These are phyloP conservation scores for Neomonachus schauinslandi DNA, from an alignment of 2,113 vertebrate species.

Conservation along the genomic window DNA sequence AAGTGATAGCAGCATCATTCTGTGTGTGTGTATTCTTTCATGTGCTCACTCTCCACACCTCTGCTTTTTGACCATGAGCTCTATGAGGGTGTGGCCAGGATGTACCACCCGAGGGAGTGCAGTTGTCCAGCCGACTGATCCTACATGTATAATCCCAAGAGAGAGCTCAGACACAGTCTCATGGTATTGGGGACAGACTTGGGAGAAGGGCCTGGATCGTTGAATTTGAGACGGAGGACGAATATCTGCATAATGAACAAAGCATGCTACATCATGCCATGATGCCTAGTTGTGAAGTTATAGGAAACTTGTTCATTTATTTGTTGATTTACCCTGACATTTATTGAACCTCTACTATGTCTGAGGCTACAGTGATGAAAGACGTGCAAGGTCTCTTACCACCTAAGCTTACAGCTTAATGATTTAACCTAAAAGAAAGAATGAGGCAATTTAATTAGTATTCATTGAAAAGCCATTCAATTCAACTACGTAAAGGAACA, in stretches of 20 bases:
- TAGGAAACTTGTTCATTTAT: neutral
- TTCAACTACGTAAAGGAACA: constrained; percentile 1
- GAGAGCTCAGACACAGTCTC: neutral
- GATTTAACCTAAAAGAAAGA: constrained; percentile 32
- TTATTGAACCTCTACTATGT: neutral
- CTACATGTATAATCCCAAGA: neutral
- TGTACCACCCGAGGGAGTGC: neutral
- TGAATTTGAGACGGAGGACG: neutral
- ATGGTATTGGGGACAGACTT: neutral
- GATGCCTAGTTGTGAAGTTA: neutral
- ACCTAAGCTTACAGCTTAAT: neutral
- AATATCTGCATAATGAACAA: neutral
- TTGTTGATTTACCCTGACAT: neutral
- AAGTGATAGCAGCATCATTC: neutral
- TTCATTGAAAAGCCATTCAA: neutral
- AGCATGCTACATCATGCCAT: neutral
- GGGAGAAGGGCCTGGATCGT: neutral
- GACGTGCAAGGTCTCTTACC: neutral
- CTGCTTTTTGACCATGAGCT: neutral
- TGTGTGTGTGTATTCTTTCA: neutral
- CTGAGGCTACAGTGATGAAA: neutral
- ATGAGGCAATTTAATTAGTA: constrained; percentile 22
- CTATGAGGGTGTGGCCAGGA: neutral
- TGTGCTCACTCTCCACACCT: neutral
- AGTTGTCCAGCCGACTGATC: neutral